Evolutionary conservation across 2,113 vertebrate genomes (phyloP), one percentile per base, ranked within the genome.

Genomic region (Paramisgurnus dabryanus): DNA sequence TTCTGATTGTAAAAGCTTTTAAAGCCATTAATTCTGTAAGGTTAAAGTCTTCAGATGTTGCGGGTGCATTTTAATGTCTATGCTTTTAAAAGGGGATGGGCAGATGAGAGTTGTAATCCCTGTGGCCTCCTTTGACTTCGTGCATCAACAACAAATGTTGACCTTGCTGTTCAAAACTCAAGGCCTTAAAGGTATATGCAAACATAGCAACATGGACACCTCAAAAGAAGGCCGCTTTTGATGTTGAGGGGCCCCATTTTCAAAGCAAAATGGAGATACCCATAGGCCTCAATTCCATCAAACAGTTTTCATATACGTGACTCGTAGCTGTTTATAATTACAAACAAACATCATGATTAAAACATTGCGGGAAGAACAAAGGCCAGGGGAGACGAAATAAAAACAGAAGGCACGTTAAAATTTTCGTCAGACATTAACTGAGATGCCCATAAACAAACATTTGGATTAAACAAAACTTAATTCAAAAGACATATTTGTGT

Each of bases 341-440:
- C 91, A 91, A 93, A 91, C 90, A 92, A 90, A 85, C 84, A 90
- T 92, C 90, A 92, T 92, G 92, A 92, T 93, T 92, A 93, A 93
- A 93, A 93, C 90, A 93, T 91, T 84, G 87, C 84, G 76, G 82
- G 81, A 72, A 85, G 76, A 85, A 82, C 77, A 83, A 84, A 84
- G 84, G 87, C 83, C 82, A 78, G 85, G 82, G 83, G 87, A 80
- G 85, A 74, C 75, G 2, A 81, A 84, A 83, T 87, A 80, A 85
- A 80, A 83, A 83, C 67, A 67, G 69, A 73, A 61, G 17, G 60
- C 80, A 65, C n/a, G 70, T 41, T 45, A 53, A 83, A 72, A 67
- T 72, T 82, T 73, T 49, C 22, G 58, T 74, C 11, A 63, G 39
- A 79, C 82, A 87, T 84, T 80, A 78, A 80, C 73, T 82, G 72